These are phyloP conservation scores for Gopherus flavomarginatus DNA, from an alignment of 2,113 vertebrate genomes.

Conservation along the genomic window DNA sequence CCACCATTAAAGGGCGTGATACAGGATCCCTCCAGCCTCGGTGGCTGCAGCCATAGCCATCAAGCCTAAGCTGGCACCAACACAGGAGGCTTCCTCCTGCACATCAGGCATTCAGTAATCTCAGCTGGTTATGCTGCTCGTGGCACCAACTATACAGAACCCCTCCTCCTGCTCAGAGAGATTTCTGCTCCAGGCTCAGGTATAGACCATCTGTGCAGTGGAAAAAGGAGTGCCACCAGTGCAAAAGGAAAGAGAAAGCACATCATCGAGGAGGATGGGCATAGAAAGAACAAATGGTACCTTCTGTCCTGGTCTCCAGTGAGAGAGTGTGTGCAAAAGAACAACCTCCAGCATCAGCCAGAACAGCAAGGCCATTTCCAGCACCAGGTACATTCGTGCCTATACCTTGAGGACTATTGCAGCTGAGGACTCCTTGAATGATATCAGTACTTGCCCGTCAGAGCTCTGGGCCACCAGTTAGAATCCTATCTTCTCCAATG, in stretches of 20 bases:
- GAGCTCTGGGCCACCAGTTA: neutral
- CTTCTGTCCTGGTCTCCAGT: neutral
- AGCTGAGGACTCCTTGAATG: neutral
- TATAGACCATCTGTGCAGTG: neutral
- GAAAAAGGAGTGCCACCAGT: neutral
- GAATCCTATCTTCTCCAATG: neutral
- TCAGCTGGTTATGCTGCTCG: neutral
- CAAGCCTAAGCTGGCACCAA: neutral
- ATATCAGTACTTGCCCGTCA: neutral
- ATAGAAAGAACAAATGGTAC: neutral
- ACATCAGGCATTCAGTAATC: accelerated
- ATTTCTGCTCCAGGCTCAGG: neutral
- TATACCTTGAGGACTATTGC: neutral
- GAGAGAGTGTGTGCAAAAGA: neutral
- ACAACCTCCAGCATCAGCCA: neutral
- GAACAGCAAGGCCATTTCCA: neutral
- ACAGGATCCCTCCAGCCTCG: neutral
- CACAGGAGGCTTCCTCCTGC: neutral
- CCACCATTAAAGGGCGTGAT: neutral
- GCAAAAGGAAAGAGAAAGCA: neutral
- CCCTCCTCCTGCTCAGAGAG: accelerated
- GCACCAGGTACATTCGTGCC: neutral
- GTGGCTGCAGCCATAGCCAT: neutral
- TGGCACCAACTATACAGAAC: neutral
- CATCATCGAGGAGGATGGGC: neutral